Conservation (phyloP, 2,113 vertebrate species). For the Motacilla tschutschensis region DNA sequence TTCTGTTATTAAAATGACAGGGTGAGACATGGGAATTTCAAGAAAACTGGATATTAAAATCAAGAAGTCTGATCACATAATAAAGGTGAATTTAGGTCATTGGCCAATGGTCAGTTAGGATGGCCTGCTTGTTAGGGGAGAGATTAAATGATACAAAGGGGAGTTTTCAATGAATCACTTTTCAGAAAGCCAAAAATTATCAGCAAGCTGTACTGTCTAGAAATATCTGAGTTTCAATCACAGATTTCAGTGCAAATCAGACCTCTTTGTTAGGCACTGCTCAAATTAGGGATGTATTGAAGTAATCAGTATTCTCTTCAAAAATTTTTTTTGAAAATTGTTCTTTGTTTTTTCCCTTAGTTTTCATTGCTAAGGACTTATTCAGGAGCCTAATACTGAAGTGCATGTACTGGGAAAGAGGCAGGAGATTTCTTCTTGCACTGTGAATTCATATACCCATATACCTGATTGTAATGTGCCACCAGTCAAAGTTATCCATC, state of each 20-base stretch:
- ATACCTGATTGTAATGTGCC: not conserved
- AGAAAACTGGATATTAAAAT: not conserved
- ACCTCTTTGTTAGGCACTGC: slow-evolving; percentile 31
- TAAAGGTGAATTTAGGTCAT: not conserved
- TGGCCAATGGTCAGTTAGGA: not conserved
- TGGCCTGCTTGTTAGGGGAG: not conserved
- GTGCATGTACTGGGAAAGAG: not conserved
- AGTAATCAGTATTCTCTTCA: slow-evolving; percentile 39
- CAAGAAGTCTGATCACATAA: not conserved
- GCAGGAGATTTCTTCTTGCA: not conserved
- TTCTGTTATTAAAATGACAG: not conserved
- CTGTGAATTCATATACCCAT: not conserved
- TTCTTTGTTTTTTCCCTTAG: not conserved
- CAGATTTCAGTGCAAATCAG: slow-evolving; percentile 47
- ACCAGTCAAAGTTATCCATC: not conserved
- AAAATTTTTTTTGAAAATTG: not conserved
- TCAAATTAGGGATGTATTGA: slow-evolving; percentile 49
- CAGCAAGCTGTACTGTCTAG: slow-evolving; percentile 28
- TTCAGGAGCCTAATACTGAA: not conserved
- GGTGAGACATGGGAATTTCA: not conserved
- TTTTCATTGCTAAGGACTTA: not conserved
- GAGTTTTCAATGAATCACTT: not conserved
- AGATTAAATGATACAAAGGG: not conserved
- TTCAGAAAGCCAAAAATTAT: slow-evolving; percentile 26
- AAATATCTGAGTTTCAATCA: slow-evolving; percentile 27